These are phyloP conservation scores for Solea senegalensis DNA, from an alignment of 2,113 vertebrate genomes.

Conservation along the genomic window DNA sequence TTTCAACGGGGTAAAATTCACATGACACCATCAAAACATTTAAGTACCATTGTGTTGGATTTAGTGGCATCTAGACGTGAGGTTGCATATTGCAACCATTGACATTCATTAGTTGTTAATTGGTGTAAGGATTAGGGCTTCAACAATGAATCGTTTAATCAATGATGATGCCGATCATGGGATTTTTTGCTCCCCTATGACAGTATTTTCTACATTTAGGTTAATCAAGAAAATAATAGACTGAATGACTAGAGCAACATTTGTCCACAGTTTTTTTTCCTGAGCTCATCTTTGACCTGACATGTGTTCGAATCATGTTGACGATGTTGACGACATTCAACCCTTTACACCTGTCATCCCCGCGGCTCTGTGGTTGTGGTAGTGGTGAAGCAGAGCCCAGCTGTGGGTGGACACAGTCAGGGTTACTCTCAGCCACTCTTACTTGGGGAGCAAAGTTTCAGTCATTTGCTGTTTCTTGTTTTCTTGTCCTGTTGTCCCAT, in stretches of 20 bases:
- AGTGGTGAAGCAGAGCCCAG: slow-evolving; percentile 30
- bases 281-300: not conserved
- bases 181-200: too few relatives aligned
- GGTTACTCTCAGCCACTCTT: slow-evolving; percentile 46
- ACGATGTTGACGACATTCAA: not conserved
- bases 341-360: slow-evolving; percentile 34
- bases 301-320: not conserved
- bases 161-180: too few relatives aligned
- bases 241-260: not conserved
- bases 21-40: too few relatives aligned
- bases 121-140: too few relatives aligned
- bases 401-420: slow-evolving; percentile 43
- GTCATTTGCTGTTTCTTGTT: slow-evolving; percentile 10
- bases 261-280: not conserved
- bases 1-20: not conserved
- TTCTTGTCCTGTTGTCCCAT: slow-evolving; percentile 4
- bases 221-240: too few relatives aligned
- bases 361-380: not conserved
- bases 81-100: too few relatives aligned
- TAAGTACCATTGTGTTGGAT: too few relatives aligned
- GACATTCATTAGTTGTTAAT: too few relatives aligned
- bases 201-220: too few relatives aligned
- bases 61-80: too few relatives aligned
- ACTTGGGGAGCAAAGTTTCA: slow-evolving; percentile 28
- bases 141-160: too few relatives aligned